Evolutionary conservation across 2,888 invertebrate species (phyloP), one percentile per base, ranked within the genome.

Genomic region (Eupithecia dodoneata): DNA sequence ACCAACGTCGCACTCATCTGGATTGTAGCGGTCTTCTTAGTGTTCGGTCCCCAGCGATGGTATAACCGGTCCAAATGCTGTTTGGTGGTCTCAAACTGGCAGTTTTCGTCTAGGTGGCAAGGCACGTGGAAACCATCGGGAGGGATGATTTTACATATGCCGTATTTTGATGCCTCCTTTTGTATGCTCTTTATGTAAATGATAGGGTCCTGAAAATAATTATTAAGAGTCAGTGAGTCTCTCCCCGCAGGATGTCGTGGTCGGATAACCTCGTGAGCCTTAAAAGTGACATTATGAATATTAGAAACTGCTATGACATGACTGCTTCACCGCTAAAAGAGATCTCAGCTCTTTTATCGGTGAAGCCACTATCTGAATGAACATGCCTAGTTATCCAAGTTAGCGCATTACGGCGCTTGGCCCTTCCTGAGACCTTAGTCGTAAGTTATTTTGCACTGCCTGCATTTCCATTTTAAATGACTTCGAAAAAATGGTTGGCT

Each of bases 51-150:
- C 98, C 98, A 99, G 52, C 99, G 96, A 84, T 97, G 96, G 84
- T 97, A 96, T 96, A 99, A 97, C 81, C 98, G 97, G 84, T 98
- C 97, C 2, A 99, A 97, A 85, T 98, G 98, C 87, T 99, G 99
- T 91, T 98, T 98, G 81, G 97, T 97, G 0, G 98, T 98, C 0
- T 97, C 97, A 86, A 99, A 99, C 4, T 98, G 93, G 96, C 98
- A 97, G 79, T 98, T 97, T 81, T 99, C 98, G 13, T 97, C 96
- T 0, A 98, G 96, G 83, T 97, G 96, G 86, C 98, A 98, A 81
- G 98, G 97, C 0, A 94, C 90, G 85, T 97, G 96, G 86, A 98
- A 98, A 77, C 95, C 96, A 0, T 95, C 88, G 0, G 99, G 99
- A 4, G 99, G 98, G 42, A 98, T 97, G 45, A 99, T 97, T 81